Evolutionary conservation across 2,797 vertebrate species (phyloP).

Genomic region (Eulemur coronatus): DNA sequence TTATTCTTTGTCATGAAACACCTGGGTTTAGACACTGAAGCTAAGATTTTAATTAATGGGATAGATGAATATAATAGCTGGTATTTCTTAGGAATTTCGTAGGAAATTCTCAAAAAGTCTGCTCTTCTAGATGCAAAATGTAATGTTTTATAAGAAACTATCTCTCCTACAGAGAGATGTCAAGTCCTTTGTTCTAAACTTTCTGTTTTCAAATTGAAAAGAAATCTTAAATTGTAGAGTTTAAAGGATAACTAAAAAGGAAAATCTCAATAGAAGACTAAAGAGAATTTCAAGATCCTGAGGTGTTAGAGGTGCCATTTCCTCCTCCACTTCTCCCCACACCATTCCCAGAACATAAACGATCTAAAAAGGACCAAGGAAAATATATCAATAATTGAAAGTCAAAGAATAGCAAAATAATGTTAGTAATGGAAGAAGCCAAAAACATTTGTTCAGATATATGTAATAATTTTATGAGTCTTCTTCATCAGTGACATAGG

Average conservation of each 20-base stretch:
- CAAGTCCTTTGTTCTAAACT: neutral
- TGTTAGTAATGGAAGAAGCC: neutral
- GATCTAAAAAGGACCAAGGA: neutral
- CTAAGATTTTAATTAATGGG: neutral
- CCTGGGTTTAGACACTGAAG: neutral
- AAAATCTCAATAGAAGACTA: neutral
- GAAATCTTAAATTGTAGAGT: neutral
- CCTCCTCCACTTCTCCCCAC: neutral
- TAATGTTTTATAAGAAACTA: neutral
- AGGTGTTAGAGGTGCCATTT: neutral
- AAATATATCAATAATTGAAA: neutral
- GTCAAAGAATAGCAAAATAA: neutral
- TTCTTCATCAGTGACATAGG: neutral
- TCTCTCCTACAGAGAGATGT: neutral
- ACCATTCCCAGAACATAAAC: neutral
- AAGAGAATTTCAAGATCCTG: neutral
- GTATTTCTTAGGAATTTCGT: neutral
- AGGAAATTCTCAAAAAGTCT: neutral
- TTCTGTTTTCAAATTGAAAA: neutral
- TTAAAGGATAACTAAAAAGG: neutral
- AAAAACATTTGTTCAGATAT: neutral
- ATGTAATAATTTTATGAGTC: neutral
- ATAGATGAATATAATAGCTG: neutral
- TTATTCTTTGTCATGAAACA: slow-evolving; percentile 15
- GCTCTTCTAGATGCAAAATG: neutral